These are phyloP conservation scores for Cordylochernes scorpioides DNA, from an alignment of 2,888 invertebrate species.

Conservation along the genomic window DNA sequence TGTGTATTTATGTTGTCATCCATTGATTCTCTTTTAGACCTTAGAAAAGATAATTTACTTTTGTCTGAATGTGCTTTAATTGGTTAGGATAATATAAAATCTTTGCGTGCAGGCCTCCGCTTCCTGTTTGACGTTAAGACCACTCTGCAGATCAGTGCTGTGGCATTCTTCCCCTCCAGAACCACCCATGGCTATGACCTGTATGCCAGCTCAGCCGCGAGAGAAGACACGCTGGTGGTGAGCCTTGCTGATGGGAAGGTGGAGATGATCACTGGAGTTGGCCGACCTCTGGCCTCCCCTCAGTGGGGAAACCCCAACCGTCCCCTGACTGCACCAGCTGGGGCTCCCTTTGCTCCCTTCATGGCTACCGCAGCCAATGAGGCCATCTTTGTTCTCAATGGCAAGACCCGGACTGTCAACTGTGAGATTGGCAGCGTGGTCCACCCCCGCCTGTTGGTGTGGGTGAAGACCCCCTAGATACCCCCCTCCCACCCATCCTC, in stretches of 20 bases:
- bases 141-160: constrained; percentile 39
- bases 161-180: constrained; percentile 42
- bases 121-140: constrained; percentile 47
- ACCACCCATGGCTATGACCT: constrained; percentile 43
- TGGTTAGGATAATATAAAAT: too few relatives aligned
- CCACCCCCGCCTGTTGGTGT: constrained; percentile 35
- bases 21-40: too few relatives aligned
- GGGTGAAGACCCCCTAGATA: constrained; percentile 26
- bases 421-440: constrained; percentile 42
- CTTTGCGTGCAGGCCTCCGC: constrained; percentile 27
- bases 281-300: constrained; percentile 17
- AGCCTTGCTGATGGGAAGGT: constrained; percentile 44
- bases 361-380: constrained; percentile 42
- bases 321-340: constrained; percentile 26
- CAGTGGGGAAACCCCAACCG: constrained; percentile 34
- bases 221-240: constrained; percentile 40
- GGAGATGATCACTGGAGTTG: constrained; percentile 44
- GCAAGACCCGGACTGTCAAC: constrained; percentile 39
- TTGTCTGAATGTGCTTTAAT: too few relatives aligned
- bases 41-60: too few relatives aligned
- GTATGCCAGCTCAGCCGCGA: constrained; percentile 40
- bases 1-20: too few relatives aligned
- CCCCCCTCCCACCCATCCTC: too few relatives aligned
- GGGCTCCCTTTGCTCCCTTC: constrained; percentile 40
- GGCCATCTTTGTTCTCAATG: constrained; percentile 41